phyloP scores from a whole-genome alignment of 2,888 invertebrate species.

The Anodontia alba region DNA sequence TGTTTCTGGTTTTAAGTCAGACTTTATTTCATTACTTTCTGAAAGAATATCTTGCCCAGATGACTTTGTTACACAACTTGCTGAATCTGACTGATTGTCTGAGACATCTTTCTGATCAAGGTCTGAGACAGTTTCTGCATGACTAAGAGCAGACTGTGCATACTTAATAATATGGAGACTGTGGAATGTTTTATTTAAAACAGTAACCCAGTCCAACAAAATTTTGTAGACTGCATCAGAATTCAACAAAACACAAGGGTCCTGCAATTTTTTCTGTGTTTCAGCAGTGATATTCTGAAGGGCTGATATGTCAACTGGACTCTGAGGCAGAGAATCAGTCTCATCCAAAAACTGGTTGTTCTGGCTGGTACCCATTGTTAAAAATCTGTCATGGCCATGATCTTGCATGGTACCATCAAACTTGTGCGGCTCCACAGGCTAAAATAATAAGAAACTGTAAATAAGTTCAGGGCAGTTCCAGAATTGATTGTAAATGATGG shows the following conservation, averaged over 20 bases:
- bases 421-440: not conserved
- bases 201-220: conserved; percentile 68
- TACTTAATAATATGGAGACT: conserved; percentile 56
- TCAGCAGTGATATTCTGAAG: conserved; percentile 55
- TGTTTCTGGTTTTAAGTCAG: not conserved
- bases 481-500: too few relatives aligned
- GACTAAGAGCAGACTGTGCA: conserved; percentile 5
- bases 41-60: not conserved
- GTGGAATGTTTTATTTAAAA: conserved; percentile 63
- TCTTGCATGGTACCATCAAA: not conserved
- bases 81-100: not conserved
- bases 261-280: conserved; percentile 55
- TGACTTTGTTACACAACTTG: not conserved
- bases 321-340: not conserved
- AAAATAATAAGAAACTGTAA: not conserved
- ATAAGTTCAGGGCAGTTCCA: not conserved
- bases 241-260: conserved; percentile 56
- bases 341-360: not conserved
- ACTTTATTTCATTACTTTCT: too few relatives aligned
- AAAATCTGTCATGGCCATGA: not conserved
- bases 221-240: conserved; percentile 45
- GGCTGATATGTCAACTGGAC: conserved; percentile 48
- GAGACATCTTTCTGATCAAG: not conserved
- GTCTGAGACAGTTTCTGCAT: not conserved
- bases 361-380: not conserved